A percentile compares a stretch with the other conserved stretches of the same genome.
Evolutionary conservation across 2,888 invertebrate genomes (phyloP).

Genomic region (Petrophora chlorosata): DNA sequence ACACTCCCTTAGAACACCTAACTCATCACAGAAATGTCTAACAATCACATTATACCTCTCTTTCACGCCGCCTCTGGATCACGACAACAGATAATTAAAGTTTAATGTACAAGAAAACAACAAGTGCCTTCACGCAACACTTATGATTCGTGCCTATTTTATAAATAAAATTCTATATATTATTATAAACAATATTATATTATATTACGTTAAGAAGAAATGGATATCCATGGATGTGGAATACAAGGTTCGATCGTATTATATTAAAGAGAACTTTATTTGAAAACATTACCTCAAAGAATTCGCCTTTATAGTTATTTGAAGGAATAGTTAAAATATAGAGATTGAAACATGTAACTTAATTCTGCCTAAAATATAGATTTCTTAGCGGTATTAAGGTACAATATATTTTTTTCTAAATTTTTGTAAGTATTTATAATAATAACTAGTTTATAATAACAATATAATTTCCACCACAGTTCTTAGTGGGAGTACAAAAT

Average conservation of each 20-base stretch:
- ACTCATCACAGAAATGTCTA: slow-evolving; percentile 15
- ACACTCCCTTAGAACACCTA: slow-evolving; percentile 9
- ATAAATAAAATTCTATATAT: slow-evolving; percentile 33
- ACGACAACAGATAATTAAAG: slow-evolving; percentile 50
- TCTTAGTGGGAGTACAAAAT: no score
- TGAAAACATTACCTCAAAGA: background rate
- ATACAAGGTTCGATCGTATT: slow-evolving; percentile 23
- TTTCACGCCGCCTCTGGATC: slow-evolving; percentile 70
- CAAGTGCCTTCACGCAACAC: slow-evolving; percentile 60
- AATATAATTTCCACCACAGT: no score
- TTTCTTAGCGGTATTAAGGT: no score
- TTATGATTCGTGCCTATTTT: slow-evolving; percentile 62
- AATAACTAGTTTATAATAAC: no score
- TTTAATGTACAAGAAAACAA: slow-evolving; percentile 38
- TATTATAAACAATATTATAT: slow-evolving; percentile 16
- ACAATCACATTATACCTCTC: slow-evolving; percentile 45
- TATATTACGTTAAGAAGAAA: slow-evolving; percentile 26
- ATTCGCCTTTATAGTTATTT: no score
- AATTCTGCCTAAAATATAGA: no score
- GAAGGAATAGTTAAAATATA: no score
- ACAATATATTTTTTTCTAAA: no score
- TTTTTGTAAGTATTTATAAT: no score
- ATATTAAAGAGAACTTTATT: background rate
- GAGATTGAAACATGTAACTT: no score
- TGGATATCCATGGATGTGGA: slow-evolving; percentile 9